Evolutionary conservation across 2,113 vertebrate genomes (phyloP), one percentile per base, ranked within the genome.

Genomic region (Rynchops niger): DNA sequence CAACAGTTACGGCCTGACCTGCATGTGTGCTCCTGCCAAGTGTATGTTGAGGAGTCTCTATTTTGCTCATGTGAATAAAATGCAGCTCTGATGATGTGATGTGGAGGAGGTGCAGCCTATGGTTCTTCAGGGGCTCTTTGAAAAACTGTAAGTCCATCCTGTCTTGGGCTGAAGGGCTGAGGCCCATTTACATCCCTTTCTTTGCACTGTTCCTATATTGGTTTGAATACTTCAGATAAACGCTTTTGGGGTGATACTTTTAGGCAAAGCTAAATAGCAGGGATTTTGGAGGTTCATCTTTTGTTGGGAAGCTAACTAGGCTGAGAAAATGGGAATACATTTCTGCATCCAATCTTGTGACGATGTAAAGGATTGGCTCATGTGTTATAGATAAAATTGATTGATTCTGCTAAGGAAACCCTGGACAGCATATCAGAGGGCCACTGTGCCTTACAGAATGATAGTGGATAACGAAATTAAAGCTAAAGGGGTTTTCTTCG

Each of bases 401-500:
- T 77, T 71, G 36, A 84, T 90, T 77, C 63, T 93, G 36, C 27
- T 59, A 4, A 88, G 61, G 82, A 94, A 67, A 58, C 58, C 17
- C 16, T 18, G 25, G 82, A 6, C 56, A 92, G 56, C 3, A 2
- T 49, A 26, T 43, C 71, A 43, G 66, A 79, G 81, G 32, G 50
- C 9, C 50, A 32, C 19, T 49, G 36, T 69, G 29, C 55, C 50
- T 79, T 47, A 25, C 27, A 65, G 73, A 66, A 11, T 58, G 9
- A 20, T 65, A 77, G 20, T 56, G 27, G 74, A 42, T 55, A 69
- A 49, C 40, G 70, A 82, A 65, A 53, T 67, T 40, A 78, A 95
- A 82, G 38, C n/a, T 88, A 45, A 92, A 93, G n/a, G 36, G 21
- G 8, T 90, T 94, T 95, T 86, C 61, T 40, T 71, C 63, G 55